phyloP scores from a whole-genome alignment of 2,888 invertebrate species.

The Tetragonisca angustula region DNA sequence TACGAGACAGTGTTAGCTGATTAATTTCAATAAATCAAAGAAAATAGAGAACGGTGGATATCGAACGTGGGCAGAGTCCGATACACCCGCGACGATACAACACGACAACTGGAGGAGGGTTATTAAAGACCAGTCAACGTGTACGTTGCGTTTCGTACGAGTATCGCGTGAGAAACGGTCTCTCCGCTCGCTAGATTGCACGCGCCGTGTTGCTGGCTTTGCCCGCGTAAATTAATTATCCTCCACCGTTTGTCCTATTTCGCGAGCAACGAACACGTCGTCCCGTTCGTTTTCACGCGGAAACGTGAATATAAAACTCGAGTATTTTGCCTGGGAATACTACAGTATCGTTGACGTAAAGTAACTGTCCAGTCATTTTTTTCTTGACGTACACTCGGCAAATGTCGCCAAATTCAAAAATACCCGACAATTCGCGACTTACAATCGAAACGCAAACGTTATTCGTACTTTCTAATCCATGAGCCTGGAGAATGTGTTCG shows the following conservation, averaged over 20 bases:
- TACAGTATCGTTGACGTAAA: background rate
- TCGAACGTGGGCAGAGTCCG: slow-evolving; percentile 15
- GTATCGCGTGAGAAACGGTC: slow-evolving; percentile 76
- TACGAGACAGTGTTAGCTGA: background rate
- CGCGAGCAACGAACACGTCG: slow-evolving; percentile 30
- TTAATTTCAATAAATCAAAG: slow-evolving; percentile 36
- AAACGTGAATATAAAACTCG: background rate
- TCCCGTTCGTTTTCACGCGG: background rate
- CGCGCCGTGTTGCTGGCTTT: slow-evolving; percentile 79
- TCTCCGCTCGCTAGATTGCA: slow-evolving; percentile 69
- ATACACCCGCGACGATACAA: slow-evolving; percentile 32
- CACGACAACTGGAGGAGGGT: slow-evolving; percentile 16
- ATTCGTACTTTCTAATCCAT: background rate
- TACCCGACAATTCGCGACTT: background rate
- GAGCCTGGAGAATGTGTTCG: background rate
- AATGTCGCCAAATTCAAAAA: no score
- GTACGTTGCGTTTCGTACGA: slow-evolving; percentile 54
- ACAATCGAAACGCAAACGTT: background rate
- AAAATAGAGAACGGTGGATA: slow-evolving; percentile 8
- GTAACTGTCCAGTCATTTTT: background rate
- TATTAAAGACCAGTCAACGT: slow-evolving; percentile 42
- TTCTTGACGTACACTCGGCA: background rate
- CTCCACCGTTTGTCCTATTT: slow-evolving; percentile 68
- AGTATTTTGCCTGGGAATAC: background rate
- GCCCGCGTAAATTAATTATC: slow-evolving; percentile 80